Evolutionary conservation across 2,797 vertebrate genomes (phyloP).

Genomic region (Phoxinus dragarum): DNA sequence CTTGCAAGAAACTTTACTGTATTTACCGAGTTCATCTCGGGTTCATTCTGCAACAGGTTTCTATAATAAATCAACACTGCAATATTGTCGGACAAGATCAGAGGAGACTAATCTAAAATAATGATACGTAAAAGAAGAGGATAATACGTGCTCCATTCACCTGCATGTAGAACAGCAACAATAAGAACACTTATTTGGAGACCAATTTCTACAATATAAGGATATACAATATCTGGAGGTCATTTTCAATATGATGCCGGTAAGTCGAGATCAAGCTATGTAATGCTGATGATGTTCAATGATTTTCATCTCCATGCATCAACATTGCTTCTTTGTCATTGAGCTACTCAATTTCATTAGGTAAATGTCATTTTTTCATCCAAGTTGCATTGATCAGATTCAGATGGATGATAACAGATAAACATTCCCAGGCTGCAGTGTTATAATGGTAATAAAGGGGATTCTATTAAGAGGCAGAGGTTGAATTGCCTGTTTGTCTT

Average conservation of each 20-base stretch:
- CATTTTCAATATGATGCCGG: conserved; percentile 60
- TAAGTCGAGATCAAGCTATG: conserved; percentile 32
- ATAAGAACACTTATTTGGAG: conserved; percentile 5
- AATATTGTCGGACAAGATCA: conserved; percentile 5
- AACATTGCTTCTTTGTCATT: not conserved
- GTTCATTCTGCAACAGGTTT: conserved; percentile 54
- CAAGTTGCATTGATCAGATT: not conserved
- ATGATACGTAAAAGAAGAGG: conserved; percentile 45
- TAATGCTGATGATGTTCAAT: not conserved
- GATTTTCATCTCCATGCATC: not conserved
- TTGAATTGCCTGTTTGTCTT: not conserved
- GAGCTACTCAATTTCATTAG: not conserved
- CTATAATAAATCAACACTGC: not conserved
- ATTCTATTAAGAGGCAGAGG: not conserved
- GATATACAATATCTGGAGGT: conserved; percentile 23
- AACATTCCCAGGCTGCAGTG: not conserved
- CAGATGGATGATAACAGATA: not conserved
- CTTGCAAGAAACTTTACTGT: conserved; percentile 18
- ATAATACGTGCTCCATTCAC: conserved; percentile 7
- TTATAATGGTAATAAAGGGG: not conserved
- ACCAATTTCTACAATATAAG: not conserved
- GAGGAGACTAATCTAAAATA: conserved; percentile 13
- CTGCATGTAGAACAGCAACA: conserved; percentile 2
- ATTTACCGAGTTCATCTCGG: conserved; percentile 23
- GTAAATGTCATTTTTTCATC: not conserved